Conservation (phyloP, 1,140 invertebrate species). For the Carposina sasakii region DNA sequence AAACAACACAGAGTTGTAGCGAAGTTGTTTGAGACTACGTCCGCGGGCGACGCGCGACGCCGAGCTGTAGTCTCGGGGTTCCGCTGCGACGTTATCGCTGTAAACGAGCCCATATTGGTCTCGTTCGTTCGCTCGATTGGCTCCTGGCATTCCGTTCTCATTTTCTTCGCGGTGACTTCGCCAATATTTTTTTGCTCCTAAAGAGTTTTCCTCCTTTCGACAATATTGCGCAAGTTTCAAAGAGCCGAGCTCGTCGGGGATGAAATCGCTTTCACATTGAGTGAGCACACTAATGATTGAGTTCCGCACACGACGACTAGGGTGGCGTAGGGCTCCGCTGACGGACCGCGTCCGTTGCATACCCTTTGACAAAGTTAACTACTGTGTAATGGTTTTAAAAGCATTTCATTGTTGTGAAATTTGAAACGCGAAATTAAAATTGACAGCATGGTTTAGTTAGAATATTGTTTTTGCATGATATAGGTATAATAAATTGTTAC, state of each 20-base stretch:
- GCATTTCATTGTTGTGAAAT: constrained; percentile 54
- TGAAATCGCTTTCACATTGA: constrained; percentile 68
- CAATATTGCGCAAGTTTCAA: constrained; percentile 69
- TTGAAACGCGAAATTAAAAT: constrained; percentile 36
- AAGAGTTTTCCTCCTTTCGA: constrained; percentile 66
- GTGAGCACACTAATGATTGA: constrained; percentile 69
- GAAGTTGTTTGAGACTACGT: constrained; percentile 65
- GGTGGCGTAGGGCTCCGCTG: constrained; percentile 16
- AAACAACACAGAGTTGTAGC: constrained; percentile 63
- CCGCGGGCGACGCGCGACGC: constrained; percentile 45
- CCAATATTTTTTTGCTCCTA: constrained; percentile 51
- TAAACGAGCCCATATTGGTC: constrained; percentile 50
- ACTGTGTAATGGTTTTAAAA: constrained; percentile 63
- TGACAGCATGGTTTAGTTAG: no score
- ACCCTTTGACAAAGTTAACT: constrained; percentile 53
- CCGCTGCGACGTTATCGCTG: constrained; percentile 45
- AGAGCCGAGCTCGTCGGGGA: constrained; percentile 53
- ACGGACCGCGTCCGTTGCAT: constrained; percentile 28
- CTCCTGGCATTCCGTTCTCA: constrained; percentile 54
- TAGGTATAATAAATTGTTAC: no score
- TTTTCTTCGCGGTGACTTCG: constrained; percentile 49
- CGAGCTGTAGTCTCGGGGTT: constrained; percentile 32
- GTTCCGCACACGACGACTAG: constrained; percentile 47
- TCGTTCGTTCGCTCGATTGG: constrained; percentile 50
- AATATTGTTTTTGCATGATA: no score